Conservation (phyloP, 2,888 invertebrate species). For the Volucella zonaria region DNA sequence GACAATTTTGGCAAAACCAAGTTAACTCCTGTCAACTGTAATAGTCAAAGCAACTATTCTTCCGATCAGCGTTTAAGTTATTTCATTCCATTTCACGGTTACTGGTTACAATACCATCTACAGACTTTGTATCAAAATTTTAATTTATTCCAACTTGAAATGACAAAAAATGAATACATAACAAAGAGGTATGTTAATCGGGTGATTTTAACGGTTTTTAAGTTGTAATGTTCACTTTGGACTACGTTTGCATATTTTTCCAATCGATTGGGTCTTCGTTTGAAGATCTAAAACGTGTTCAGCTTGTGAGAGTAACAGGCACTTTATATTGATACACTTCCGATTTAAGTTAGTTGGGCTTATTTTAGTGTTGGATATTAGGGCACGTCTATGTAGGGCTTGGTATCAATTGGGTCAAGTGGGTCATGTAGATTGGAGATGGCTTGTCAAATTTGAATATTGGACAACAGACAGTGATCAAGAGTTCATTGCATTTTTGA, state of each 20-base stretch:
- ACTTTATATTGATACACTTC: not conserved
- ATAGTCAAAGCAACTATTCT: too few species aligned
- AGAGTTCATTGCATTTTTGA: too few species aligned
- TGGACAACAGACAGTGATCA: too few species aligned
- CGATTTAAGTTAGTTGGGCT: not conserved
- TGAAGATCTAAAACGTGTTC: not conserved
- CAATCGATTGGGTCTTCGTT: constrained; percentile 34
- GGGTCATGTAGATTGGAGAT: too few species aligned
- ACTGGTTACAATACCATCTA: constrained; percentile 19
- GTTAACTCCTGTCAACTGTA: too few species aligned
- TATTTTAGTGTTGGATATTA: not conserved
- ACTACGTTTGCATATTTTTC: constrained; percentile 38
- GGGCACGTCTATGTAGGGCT: not conserved
- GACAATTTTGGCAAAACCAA: not conserved
- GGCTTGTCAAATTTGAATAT: too few species aligned
- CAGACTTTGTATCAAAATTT: constrained; percentile 41
- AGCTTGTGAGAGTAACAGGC: constrained; percentile 23
- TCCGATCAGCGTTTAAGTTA: constrained; percentile 39
- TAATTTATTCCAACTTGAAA: constrained; percentile 59
- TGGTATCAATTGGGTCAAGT: too few species aligned
- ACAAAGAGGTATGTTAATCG: constrained; percentile 69
- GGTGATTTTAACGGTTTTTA: constrained; percentile 66
- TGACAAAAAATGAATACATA: constrained; percentile 11
- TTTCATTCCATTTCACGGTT: constrained; percentile 54
- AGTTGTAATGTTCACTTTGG: constrained; percentile 53